A percentile compares a stretch with the other conserved stretches of the same genome.
These are phyloP conservation scores for Heliothis peltigera DNA, from an alignment of 2,888 invertebrate species.

Conservation along the genomic window DNA sequence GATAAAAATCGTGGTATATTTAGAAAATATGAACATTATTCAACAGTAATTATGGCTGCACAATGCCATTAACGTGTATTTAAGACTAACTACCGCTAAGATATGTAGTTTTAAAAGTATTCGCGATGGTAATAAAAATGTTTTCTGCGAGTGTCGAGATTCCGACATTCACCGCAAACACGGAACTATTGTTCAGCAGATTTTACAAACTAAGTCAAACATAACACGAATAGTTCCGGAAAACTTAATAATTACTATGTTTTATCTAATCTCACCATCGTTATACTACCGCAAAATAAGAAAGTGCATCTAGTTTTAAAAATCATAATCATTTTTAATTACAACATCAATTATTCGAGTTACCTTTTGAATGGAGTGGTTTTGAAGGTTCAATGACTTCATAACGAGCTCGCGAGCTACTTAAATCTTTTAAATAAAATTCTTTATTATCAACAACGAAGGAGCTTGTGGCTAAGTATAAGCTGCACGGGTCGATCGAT, in stretches of 20 bases:
- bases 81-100: too few species aligned
- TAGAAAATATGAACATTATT: too few species aligned
- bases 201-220: not conserved
- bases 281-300: slow-evolving; percentile 21
- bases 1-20: too few species aligned
- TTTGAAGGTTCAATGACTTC: not conserved
- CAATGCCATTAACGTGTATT: too few species aligned
- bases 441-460: too few species aligned
- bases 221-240: not conserved
- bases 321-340: slow-evolving; percentile 20
- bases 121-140: too few species aligned
- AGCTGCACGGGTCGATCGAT: too few species aligned
- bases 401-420: slow-evolving; percentile 1
- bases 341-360: slow-evolving; percentile 34
- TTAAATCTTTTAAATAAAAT: too few species aligned
- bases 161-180: not conserved
- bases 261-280: slow-evolving; percentile 3
- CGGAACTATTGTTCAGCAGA: slow-evolving; percentile 1
- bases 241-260: slow-evolving; percentile 19
- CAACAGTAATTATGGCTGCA: too few species aligned
- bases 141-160: not conserved
- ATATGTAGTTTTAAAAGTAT: too few species aligned
- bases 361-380: slow-evolving; percentile 3
- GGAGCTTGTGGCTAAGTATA: too few species aligned
- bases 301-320: slow-evolving; percentile 26